phyloP scores from a whole-genome alignment of 2,113 vertebrate species.

The Arenaria interpres region DNA sequence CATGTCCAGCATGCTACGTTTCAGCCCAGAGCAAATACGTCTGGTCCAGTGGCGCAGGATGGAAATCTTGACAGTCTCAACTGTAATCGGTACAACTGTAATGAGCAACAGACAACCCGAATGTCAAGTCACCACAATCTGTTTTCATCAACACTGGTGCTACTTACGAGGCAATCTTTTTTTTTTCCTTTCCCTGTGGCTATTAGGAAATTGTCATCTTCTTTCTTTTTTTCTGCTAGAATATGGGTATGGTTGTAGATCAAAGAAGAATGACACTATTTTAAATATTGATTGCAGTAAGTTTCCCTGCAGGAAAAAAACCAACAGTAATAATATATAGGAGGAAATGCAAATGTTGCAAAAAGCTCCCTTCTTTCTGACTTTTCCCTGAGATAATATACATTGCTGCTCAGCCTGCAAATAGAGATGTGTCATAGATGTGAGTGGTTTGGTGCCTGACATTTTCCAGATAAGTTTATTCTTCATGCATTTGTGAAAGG shows the following conservation, averaged over 20 bases:
- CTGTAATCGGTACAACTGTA: neutral
- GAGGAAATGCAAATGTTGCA: neutral
- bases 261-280: neutral
- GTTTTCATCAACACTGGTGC: neutral
- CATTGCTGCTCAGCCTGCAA: neutral
- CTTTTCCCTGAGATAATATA: neutral
- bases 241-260: neutral
- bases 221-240: neutral
- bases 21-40: neutral
- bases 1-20: neutral
- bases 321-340: neutral
- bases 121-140: neutral
- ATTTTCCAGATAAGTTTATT: neutral
- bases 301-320: neutral
- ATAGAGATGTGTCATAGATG: neutral
- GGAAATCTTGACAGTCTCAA: neutral
- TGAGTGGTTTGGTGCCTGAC: neutral
- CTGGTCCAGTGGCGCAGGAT: neutral
- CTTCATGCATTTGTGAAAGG: neutral
- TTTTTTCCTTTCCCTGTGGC: neutral
- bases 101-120: neutral
- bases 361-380: neutral
- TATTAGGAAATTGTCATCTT: neutral
- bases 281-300: neutral
- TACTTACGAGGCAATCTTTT: neutral